Evolutionary conservation across 2,797 vertebrate genomes (phyloP).

Genomic region (Phalanger gymnotis): DNA sequence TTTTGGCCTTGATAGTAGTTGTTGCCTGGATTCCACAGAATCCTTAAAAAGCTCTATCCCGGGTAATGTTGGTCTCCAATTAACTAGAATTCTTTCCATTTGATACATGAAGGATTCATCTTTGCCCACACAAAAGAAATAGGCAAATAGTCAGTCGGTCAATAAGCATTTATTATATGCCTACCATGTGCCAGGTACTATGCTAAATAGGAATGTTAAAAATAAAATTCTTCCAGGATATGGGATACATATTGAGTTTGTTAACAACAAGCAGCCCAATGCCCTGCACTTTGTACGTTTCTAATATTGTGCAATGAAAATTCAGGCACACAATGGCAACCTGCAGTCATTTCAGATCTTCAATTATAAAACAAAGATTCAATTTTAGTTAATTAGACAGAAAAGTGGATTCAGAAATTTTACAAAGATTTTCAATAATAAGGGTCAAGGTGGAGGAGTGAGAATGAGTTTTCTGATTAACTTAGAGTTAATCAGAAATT

Average conservation of each 20-base stretch:
- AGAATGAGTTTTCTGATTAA: background rate
- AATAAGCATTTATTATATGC: background rate
- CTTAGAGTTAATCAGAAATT: background rate
- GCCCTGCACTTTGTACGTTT: background rate
- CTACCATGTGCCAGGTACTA: background rate
- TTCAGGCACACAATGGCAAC: background rate
- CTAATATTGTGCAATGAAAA: background rate
- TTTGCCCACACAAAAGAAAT: background rate
- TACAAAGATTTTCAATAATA: conserved; percentile 26
- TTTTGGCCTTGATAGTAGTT: background rate
- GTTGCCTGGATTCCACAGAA: background rate
- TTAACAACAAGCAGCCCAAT: background rate
- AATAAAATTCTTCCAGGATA: background rate
- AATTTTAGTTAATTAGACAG: background rate
- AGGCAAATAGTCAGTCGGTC: background rate
- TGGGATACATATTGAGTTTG: background rate
- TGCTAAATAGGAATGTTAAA: background rate
- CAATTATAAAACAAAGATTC: background rate
- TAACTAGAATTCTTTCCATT: background rate
- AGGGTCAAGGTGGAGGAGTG: background rate
- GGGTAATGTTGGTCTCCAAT: background rate
- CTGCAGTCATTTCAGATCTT: background rate
- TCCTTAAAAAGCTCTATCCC: background rate
- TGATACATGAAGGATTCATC: background rate
- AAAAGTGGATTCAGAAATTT: background rate